These are phyloP conservation scores for Heterodera carotae DNA, from an alignment of 1,140 invertebrate genomes.

Conservation along the genomic window DNA sequence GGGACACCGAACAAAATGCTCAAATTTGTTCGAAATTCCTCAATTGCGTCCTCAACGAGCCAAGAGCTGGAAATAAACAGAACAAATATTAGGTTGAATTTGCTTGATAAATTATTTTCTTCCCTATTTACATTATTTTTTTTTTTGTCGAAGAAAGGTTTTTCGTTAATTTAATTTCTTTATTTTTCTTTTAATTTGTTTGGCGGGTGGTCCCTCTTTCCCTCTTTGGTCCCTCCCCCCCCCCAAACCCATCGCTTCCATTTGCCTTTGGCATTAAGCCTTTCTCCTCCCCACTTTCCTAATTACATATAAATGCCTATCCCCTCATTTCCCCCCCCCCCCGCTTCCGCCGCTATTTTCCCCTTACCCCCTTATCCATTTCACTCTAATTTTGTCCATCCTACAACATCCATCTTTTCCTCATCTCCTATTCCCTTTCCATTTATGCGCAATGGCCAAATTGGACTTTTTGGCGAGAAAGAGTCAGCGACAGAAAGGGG, in stretches of 20 bases:
- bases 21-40: slow-evolving; percentile 22
- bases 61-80: slow-evolving; percentile 22
- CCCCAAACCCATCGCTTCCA: background rate
- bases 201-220: too few species aligned
- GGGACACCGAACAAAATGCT: slow-evolving; percentile 63
- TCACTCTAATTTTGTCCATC: background rate
- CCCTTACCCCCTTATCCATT: background rate
- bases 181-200: too few species aligned
- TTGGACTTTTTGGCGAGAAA: background rate
- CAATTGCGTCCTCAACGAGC: slow-evolving; percentile 12
- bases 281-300: background rate
- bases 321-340: too few species aligned
- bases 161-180: background rate
- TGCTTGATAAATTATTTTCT: too few species aligned
- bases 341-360: too few species aligned
- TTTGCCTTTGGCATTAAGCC: background rate
- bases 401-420: background rate
- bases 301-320: slow-evolving; percentile 4
- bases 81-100: too few species aligned
- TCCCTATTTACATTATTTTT: too few species aligned
- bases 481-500: background rate
- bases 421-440: background rate
- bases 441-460: slow-evolving; percentile 1
- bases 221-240: background rate
- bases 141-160: too few species aligned